Evolutionary conservation across 2,797 vertebrate genomes (phyloP), one percentile per base, ranked within the genome.

Genomic region (Sternotherus odoratus): DNA sequence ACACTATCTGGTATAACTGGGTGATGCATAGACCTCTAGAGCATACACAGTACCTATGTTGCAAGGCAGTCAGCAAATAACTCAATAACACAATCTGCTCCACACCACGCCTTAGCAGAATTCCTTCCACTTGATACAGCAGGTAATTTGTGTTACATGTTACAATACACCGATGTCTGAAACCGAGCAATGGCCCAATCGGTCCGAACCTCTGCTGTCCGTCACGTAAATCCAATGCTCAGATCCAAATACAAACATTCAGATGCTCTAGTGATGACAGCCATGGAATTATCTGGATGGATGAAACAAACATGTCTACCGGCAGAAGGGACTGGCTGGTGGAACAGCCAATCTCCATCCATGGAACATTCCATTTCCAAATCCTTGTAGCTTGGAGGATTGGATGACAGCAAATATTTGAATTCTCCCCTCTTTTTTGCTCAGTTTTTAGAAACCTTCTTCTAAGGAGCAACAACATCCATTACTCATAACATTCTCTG

Each of bases 391-490:
- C 9, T 49, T 75, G 13, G 74, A 89, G 24, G 13, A 91, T 84
- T 90, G 11, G 23, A 86, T 49, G 16, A 85, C 49, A 87, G 87
- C 75, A 36, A 49, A 51, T 82, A 19, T 82, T 56, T 69, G 78
- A 36, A 15, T 84, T 39, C 46, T 69, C 24, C 33, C 91, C 30
- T 39, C 85, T 48, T 33, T n/a, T 93, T 21, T 77, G 53, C 2
- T 63, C 16, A 60, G 6, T 7, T 17, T 63, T 63, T n/a, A 19
- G 8, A 63, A 82, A 77, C 85, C 89, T 90, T 84, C 17, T 51
- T 19, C 91, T 94, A 96, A 93, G 43, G 81, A 95, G 82, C 50
- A 89, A 89, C 57, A 10, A 12, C 72, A 91, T 86, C 66, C 86
- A 89, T 77, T 60, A 79, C 51, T 93, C 85, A 94, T 83, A 88